A percentile compares a stretch with the other conserved stretches of the same genome.
These are phyloP conservation scores for Samia ricini DNA, from an alignment of 1,140 invertebrate genomes.

Conservation along the genomic window DNA sequence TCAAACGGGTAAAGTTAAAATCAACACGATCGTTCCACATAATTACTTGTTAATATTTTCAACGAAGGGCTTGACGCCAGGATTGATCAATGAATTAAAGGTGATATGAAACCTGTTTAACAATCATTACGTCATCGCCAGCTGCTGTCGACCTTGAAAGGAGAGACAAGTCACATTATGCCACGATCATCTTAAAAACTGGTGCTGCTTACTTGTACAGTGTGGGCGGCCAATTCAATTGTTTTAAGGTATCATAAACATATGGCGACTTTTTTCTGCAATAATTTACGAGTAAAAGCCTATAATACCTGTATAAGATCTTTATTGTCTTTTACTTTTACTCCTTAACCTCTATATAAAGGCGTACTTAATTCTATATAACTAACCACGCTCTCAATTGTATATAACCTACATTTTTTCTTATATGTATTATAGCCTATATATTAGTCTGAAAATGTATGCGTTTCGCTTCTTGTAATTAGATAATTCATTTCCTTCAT, in stretches of 20 bases:
- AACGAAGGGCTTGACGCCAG: too few species aligned
- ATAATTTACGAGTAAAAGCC: background rate
- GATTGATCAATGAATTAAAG: conserved; percentile 45
- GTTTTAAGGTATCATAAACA: background rate
- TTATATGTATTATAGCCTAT: too few species aligned
- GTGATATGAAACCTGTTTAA: conserved; percentile 39
- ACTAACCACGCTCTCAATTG: too few species aligned
- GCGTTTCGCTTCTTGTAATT: too few species aligned
- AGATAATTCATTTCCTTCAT: too few species aligned
- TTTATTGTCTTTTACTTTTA: too few species aligned
- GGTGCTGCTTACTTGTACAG: conserved; percentile 15
- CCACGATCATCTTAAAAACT: conserved; percentile 14
- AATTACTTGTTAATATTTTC: background rate
- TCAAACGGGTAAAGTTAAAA: background rate
- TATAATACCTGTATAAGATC: background rate
- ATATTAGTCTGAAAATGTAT: too few species aligned
- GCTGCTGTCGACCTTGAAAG: conserved; percentile 39
- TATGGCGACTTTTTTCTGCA: background rate
- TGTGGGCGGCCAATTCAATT: conserved; percentile 12
- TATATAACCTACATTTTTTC: too few species aligned
- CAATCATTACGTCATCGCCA: conserved; percentile 43
- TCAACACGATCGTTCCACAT: background rate
- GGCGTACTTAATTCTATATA: too few species aligned
- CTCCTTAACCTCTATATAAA: too few species aligned
- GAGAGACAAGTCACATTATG: conserved; percentile 28